Conservation (phyloP, 2,113 vertebrate genomes). For the Pluvialis apricaria region DNA sequence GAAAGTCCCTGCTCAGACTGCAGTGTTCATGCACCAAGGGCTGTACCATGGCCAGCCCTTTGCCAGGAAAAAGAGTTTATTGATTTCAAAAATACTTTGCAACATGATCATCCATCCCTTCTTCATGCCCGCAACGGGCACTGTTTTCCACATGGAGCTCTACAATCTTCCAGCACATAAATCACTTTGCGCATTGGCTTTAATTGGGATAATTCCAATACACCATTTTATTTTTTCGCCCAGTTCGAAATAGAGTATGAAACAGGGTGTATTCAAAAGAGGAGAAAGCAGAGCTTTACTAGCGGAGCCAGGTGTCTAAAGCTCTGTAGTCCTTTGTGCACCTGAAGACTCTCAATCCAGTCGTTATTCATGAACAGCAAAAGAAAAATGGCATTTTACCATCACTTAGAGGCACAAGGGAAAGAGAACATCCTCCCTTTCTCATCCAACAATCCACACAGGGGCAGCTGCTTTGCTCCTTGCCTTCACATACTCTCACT, state of each 20-base stretch:
- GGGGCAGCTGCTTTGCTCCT: background rate
- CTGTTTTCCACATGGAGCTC: background rate
- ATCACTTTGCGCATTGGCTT: background rate
- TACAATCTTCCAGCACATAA: background rate
- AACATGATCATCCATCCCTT: background rate
- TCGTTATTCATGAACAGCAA: background rate
- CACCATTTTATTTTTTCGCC: background rate
- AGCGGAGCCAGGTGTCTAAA: background rate
- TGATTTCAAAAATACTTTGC: background rate
- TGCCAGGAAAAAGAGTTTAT: background rate
- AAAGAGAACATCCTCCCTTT: background rate
- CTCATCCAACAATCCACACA: background rate
- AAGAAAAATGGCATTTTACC: background rate
- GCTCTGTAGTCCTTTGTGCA: background rate
- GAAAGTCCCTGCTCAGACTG: background rate
- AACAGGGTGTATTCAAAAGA: background rate
- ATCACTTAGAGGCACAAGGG: background rate
- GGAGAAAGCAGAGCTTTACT: background rate
- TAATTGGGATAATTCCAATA: background rate
- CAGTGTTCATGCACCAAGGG: background rate
- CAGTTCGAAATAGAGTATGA: background rate
- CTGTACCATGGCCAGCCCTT: background rate
- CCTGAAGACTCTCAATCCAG: background rate
- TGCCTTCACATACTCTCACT: background rate
- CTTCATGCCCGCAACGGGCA: accelerated